These are phyloP conservation scores for Synergus japonicus DNA, from an alignment of 2,888 invertebrate genomes.

Conservation along the genomic window DNA sequence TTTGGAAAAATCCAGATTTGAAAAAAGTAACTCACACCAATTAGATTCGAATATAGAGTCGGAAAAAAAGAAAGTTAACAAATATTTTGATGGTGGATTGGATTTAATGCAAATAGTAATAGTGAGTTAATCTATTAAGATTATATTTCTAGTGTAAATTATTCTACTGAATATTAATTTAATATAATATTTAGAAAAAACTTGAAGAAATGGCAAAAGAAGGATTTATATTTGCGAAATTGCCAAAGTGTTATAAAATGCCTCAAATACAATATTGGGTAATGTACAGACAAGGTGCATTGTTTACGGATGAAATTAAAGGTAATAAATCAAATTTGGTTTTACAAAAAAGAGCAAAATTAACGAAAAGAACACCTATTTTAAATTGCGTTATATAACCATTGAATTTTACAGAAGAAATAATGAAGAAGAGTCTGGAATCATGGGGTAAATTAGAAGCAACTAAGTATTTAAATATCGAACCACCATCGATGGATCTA, in stretches of 20 bases:
- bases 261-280: slow-evolving; percentile 71
- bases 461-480: slow-evolving; percentile 36
- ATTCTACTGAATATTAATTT: neutral
- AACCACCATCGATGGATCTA: slow-evolving; percentile 55
- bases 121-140: slow-evolving; percentile 7
- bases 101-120: slow-evolving; percentile 9
- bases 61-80: slow-evolving; percentile 45
- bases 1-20: neutral
- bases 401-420: slow-evolving; percentile 52
- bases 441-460: slow-evolving; percentile 57
- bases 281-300: slow-evolving; percentile 66
- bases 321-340: slow-evolving; percentile 48
- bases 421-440: slow-evolving; percentile 51
- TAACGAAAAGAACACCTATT: too few species aligned
- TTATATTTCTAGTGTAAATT: neutral
- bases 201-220: slow-evolving; percentile 66
- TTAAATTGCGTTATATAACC: neutral
- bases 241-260: slow-evolving; percentile 67
- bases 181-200: slow-evolving; percentile 59
- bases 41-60: slow-evolving; percentile 38
- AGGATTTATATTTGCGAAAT: slow-evolving; percentile 68
- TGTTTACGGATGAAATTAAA: slow-evolving; percentile 52
- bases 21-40: neutral
- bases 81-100: slow-evolving; percentile 44
- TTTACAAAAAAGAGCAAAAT: too few species aligned